phyloP scores from a whole-genome alignment of 2,888 invertebrate genomes.

The Drosophila neonasuta region DNA sequence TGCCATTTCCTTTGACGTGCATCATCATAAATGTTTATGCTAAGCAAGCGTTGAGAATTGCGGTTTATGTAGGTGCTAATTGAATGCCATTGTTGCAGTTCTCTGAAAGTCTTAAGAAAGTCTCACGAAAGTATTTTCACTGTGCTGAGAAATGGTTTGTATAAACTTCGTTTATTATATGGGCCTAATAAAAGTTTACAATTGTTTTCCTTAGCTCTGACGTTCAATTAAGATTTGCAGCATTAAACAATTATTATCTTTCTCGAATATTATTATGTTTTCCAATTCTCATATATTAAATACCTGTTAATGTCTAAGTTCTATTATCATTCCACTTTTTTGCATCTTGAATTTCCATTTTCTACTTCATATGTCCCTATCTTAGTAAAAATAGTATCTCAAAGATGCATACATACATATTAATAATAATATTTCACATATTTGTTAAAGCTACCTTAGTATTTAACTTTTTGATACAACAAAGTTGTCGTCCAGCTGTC shows the following conservation, averaged over 20 bases:
- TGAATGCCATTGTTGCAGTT: constrained; percentile 58
- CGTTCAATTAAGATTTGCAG: no score
- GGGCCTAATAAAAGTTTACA: neutral
- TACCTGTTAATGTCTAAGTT: no score
- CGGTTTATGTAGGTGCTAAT: constrained; percentile 72
- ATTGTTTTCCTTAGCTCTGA: no score
- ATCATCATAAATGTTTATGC: constrained; percentile 22
- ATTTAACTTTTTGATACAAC: constrained; percentile 28
- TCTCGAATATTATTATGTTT: no score
- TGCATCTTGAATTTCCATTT: no score
- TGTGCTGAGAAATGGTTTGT: neutral
- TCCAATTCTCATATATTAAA: no score
- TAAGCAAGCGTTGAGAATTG: constrained; percentile 37
- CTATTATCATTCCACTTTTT: no score
- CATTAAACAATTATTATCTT: no score
- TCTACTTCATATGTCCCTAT: no score
- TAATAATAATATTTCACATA: no score
- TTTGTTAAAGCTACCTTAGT: neutral
- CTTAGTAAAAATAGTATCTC: no score
- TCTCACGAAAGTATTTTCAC: neutral
- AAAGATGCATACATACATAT: no score
- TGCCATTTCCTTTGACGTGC: neutral
- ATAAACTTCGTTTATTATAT: neutral
- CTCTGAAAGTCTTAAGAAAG: neutral
- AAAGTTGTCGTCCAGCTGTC: constrained; percentile 55